Evolutionary conservation across 2,797 vertebrate genomes (phyloP), one percentile per base, ranked within the genome.

Genomic region (Enoplosus armatus): DNA sequence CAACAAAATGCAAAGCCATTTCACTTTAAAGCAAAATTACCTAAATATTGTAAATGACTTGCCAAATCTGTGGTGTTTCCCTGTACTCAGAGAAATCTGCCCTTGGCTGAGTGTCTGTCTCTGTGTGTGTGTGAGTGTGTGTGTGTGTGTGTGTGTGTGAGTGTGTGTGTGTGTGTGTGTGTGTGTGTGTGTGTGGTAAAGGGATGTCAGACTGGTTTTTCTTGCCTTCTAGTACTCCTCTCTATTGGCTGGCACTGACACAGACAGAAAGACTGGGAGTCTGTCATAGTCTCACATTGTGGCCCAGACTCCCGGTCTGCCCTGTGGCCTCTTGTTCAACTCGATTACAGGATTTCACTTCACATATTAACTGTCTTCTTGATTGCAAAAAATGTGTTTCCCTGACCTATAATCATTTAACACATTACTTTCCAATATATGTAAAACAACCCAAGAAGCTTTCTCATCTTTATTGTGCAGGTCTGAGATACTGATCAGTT

Each of bases 171-270:
- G 43, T 51, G 43, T 53, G 51, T 43, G 47, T 31, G 43, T 20
- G 27, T 43, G 41, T 45, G 24, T 48, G 15, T 51, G n/a, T 72
- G n/a, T 55, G 6, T 53, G 29, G 29, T 56, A 4, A 68, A 75
- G 8, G 22, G 75, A 58, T 56, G 86, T 77, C 29, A 24, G 58
- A 91, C 93, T 78, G 88, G 87, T 92, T 94, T 90, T 90, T 92
- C 89, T 84, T 68, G 88, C 58, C 64, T 31, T 70, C 12, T 20
- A 31, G 29, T 48, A 33, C 26, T 75, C 29, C 48, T 85, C 6
- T 65, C 35, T 62, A 27, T 61, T 31, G 50, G 35, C 64, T 79
- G 55, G 48, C 59, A 81, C 27, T 53, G 14, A 50, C 35, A 39
- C 48, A 77, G 9, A 59, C 64, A 50, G 41, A 73, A 39, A 80